Evolutionary conservation across 2,113 vertebrate species (phyloP), one percentile per base, ranked within the genome.

Genomic region (Equus quagga): DNA sequence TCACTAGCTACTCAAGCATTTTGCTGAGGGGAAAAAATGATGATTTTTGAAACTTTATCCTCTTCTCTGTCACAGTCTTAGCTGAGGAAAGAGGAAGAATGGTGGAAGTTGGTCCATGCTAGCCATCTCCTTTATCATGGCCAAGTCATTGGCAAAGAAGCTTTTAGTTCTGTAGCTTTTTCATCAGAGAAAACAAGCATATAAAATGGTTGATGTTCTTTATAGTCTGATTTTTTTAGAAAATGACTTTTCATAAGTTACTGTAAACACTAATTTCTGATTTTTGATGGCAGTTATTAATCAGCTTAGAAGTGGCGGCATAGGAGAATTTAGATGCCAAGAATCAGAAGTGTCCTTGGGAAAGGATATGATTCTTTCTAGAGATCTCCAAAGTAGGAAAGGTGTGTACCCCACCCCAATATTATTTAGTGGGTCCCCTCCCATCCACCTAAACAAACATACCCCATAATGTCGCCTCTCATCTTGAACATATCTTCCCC

Each of bases 241-340:
- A 85, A 89, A 72, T 93, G 41, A 82, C 26, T 73, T 94, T 93
- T 73, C 12, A 4, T 91, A 64, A 64, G 33, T 84, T 82, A 54
- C 8, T 96, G 9, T 76, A 89, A 86, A 69, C 44, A 24, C 6
- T 80, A 23, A 31, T 89, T 93, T 97, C 81, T 94, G 58, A 91
- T 73, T 88, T 95, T 91, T 81, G 36, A 73, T 79, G 67, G 2
- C 7, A 33, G 49, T 89, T 69, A 13, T n/a, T 80, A n/a, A 18
- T n/a, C 88, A 67, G 19, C 70, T 24, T 54, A 56, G n/a, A 60
- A 62, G 24, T 70, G 36, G 72, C 49, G 86, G 24, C 36, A 2
- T 65, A 14, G 56, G 14, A 79, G 58, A 33, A 41, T 9, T 18
- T n/a, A 46, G 58, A 49, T 58, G 18, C 36, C 51, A 44, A 54